phyloP scores from a whole-genome alignment of 2,797 vertebrate species.

The Gadopsis bispinosus region DNA sequence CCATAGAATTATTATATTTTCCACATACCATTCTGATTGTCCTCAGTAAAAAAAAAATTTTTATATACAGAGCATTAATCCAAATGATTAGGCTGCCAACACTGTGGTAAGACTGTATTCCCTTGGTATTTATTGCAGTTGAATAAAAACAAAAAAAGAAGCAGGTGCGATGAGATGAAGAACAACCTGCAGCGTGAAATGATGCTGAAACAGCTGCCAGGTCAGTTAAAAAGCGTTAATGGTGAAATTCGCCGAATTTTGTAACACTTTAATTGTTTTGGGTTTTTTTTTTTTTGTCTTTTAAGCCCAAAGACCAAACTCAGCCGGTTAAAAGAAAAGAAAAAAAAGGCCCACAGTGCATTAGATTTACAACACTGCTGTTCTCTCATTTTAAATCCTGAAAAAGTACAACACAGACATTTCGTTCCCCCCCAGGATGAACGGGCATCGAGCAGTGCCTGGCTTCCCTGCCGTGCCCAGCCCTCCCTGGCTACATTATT shows the following conservation, averaged over 20 bases:
- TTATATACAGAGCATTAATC: slow-evolving; percentile 28
- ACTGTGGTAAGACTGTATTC: not conserved
- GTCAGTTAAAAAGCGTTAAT: not conserved
- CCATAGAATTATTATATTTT: not conserved
- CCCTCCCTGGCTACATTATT: not conserved
- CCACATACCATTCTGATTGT: not conserved
- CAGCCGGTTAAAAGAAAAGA: no score
- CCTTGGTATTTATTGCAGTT: not conserved
- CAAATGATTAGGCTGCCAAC: slow-evolving; percentile 14
- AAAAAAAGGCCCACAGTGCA: no score
- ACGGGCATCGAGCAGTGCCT: no score
- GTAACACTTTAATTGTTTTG: not conserved
- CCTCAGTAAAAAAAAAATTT: slow-evolving; percentile 5
- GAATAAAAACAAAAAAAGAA: slow-evolving; percentile 5
- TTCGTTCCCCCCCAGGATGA: no score
- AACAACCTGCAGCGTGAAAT: not conserved
- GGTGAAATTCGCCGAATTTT: not conserved
- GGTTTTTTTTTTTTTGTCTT: not conserved
- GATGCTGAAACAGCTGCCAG: not conserved
- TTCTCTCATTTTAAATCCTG: not conserved
- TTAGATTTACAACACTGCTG: not conserved
- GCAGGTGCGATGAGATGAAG: slow-evolving; percentile 54
- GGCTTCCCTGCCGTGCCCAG: no score
- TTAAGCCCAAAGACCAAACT: not conserved
- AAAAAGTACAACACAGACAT: not conserved